These are phyloP conservation scores for Carollia perspicillata DNA, from an alignment of 2,113 vertebrate genomes.

Conservation along the genomic window DNA sequence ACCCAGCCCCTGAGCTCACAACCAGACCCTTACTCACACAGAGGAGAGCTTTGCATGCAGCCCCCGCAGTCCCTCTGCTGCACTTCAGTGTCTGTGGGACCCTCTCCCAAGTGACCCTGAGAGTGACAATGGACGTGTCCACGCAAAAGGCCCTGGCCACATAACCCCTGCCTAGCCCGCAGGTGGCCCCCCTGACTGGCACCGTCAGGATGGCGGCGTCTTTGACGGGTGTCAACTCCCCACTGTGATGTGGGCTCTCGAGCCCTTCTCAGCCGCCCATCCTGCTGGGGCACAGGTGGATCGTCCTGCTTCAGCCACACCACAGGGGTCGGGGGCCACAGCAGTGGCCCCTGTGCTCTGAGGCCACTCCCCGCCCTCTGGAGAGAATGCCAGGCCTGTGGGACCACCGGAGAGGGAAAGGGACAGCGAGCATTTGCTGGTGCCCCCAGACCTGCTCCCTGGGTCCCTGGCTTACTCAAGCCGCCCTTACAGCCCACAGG, in stretches of 20 bases:
- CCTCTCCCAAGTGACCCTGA: no score
- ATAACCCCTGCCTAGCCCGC: fast-evolving
- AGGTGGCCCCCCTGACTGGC: fast-evolving
- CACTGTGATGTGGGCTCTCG: fast-evolving
- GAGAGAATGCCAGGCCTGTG: background rate
- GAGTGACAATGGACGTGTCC: background rate
- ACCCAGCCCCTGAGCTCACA: background rate
- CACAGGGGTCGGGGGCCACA: fast-evolving
- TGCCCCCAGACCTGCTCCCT: background rate
- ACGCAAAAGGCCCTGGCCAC: fast-evolving
- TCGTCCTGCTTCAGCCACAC: background rate
- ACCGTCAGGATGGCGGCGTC: fast-evolving
- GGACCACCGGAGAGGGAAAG: background rate
- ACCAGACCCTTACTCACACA: fast-evolving
- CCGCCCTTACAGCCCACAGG: fast-evolving
- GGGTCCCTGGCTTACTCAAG: fast-evolving
- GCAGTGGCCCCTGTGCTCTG: background rate
- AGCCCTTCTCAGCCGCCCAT: fast-evolving
- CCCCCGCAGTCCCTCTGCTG: background rate
- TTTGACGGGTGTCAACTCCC: fast-evolving
- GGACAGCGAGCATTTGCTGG: fast-evolving
- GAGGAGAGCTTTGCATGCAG: fast-evolving
- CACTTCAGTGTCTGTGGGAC: background rate
- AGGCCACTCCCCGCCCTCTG: fast-evolving
- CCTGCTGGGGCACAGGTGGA: fast-evolving